Percentiles rank a stretch among this genome's conserved stretches.
phyloP scores from a whole-genome alignment of 2,113 vertebrate species.

The Uropsilus gracilis region DNA sequence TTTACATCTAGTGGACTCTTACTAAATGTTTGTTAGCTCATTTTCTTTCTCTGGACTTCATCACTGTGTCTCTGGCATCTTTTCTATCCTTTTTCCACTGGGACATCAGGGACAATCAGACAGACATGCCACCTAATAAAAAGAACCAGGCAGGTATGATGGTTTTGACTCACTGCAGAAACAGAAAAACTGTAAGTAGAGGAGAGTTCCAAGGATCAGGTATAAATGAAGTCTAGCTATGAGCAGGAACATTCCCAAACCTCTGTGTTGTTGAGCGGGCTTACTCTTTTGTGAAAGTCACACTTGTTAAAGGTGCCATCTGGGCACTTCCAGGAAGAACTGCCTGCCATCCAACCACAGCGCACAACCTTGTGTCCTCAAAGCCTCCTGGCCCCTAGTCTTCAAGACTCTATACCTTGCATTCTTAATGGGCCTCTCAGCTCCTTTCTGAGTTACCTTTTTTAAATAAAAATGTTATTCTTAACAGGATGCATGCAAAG shows the following conservation, averaged over 20 bases:
- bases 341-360: background rate
- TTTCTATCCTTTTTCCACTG: constrained; percentile 31
- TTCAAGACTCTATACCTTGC: background rate
- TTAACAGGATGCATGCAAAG: constrained; percentile 69
- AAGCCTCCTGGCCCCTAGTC: background rate
- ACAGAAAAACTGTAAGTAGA: background rate
- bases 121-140: background rate
- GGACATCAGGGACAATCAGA: constrained; percentile 35
- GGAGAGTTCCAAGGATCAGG: background rate
- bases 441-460: constrained; percentile 42
- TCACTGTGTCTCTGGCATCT: constrained; percentile 27
- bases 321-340: background rate
- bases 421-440: background rate
- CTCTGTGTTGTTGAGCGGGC: background rate
- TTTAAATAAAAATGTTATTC: background rate
- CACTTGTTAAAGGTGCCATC: background rate
- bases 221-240: background rate
- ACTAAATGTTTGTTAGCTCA: constrained; percentile 37
- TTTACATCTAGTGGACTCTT: constrained; percentile 33
- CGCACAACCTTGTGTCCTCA: background rate
- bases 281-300: background rate
- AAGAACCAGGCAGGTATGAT: background rate
- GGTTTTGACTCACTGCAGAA: constrained; percentile 59
- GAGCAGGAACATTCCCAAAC: rapidly evolving
- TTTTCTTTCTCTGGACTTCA: constrained; percentile 14